Conservation (phyloP, 2,797 vertebrate species). For the Neomorphus geoffroyi region DNA sequence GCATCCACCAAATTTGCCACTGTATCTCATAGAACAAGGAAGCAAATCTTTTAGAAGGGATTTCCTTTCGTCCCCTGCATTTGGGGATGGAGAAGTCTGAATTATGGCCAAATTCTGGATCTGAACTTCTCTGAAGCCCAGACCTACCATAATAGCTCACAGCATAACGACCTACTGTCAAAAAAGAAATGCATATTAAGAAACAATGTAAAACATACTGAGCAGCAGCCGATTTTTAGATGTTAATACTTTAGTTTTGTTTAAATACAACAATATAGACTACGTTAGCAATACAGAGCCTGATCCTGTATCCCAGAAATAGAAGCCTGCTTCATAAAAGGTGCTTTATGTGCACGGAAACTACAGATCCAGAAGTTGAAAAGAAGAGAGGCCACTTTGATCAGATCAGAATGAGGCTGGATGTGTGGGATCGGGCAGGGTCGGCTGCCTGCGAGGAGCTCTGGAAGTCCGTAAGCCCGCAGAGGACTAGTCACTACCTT, state of each 20-base stretch:
- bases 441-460: background rate
- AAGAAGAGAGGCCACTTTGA: background rate
- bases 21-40: background rate
- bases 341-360: background rate
- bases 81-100: background rate
- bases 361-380: background rate
- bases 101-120: background rate
- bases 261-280: constrained; percentile 31
- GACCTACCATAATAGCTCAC: background rate
- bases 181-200: background rate
- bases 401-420: background rate
- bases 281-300: constrained; percentile 31
- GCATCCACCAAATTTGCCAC: background rate
- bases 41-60: background rate
- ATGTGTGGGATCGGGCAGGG: background rate
- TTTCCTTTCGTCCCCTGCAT: background rate
- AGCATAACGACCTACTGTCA: background rate
- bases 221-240: background rate
- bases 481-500: background rate
- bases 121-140: background rate
- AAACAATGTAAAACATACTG: background rate
- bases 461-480: background rate
- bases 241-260: constrained; percentile 63
- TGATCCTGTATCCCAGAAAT: constrained; percentile 30
- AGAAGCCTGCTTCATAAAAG: background rate